Conservation (phyloP, 37 sponge, comb jelly and placozoan genomes). For the Sycon ciliatum region DNA sequence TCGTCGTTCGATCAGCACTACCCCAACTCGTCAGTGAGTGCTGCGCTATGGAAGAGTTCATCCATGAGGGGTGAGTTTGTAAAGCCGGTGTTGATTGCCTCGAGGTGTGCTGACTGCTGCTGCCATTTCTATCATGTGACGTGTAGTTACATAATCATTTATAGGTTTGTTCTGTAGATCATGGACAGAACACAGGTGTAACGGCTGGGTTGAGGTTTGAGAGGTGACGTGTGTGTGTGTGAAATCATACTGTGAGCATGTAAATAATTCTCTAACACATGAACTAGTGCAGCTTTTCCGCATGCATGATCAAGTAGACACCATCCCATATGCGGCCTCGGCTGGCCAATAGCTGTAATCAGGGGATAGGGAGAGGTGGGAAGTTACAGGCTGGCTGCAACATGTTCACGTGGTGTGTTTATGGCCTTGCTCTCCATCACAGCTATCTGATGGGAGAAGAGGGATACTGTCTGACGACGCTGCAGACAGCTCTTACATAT, state of each 20-base stretch:
- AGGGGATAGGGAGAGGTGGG: neutral
- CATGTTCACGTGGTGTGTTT: neutral
- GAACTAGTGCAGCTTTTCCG: no score
- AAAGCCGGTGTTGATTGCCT: neutral
- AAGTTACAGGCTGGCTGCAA: no score
- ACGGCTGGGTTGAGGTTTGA: no score
- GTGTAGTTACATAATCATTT: no score
- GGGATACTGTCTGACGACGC: constrained; percentile 84
- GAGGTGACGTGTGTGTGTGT: no score
- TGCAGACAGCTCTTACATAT: constrained; percentile 64
- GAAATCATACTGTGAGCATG: no score
- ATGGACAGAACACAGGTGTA: no score
- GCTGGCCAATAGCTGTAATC: no score
- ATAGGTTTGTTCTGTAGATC: no score
- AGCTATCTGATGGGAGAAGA: constrained; percentile 76
- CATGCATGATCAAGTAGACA: no score
- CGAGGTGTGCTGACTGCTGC: neutral
- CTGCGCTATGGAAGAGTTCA: constrained; percentile 70
- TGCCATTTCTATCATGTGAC: neutral
- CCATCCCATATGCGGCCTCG: no score
- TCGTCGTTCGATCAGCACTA: constrained; percentile 44
- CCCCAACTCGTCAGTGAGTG: constrained; percentile 75
- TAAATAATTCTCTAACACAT: no score
- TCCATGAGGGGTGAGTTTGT: constrained; percentile 57
- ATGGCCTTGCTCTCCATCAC: neutral